A percentile compares a stretch with the other conserved stretches of the same genome.
phyloP scores from a whole-genome alignment of 2,888 invertebrate genomes.

The Tineola bisselliella region DNA sequence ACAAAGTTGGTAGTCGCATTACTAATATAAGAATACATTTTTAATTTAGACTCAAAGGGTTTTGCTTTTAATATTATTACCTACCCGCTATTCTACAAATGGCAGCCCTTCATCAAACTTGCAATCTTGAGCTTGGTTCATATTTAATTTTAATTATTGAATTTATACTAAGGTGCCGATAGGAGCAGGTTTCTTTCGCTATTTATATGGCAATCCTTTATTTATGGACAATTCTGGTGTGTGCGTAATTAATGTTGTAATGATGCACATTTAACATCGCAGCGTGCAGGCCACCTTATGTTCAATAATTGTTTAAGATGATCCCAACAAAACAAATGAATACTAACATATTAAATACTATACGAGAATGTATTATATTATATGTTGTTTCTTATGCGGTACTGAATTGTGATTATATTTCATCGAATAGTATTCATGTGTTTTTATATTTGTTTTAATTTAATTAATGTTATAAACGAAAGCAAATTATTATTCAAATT shows the following conservation, averaged over 20 bases:
- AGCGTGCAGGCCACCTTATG: constrained; percentile 15
- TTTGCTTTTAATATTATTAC: constrained; percentile 20
- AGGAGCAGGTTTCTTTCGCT: constrained; percentile 17
- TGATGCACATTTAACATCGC: constrained; percentile 16
- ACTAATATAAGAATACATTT: background rate
- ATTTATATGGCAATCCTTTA: constrained; percentile 13
- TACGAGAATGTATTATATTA: background rate
- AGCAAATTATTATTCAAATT: background rate
- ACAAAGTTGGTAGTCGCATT: background rate
- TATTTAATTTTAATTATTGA: constrained; percentile 36
- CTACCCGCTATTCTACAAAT: constrained; percentile 40
- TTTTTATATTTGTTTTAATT: background rate
- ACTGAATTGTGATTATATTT: background rate
- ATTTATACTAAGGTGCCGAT: constrained; percentile 30
- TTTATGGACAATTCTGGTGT: constrained; percentile 16
- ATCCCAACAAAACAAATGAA: constrained; percentile 5
- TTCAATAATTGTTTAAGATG: constrained; percentile 16
- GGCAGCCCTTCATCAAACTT: constrained; percentile 39
- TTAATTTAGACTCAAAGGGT: background rate
- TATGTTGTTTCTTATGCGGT: background rate
- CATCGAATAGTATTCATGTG: background rate
- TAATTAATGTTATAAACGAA: background rate
- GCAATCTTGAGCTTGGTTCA: constrained; percentile 3
- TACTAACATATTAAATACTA: background rate
- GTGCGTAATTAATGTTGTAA: constrained; percentile 16